phyloP scores from a whole-genome alignment of 2,113 vertebrate genomes.

The Tapirus terrestris region DNA sequence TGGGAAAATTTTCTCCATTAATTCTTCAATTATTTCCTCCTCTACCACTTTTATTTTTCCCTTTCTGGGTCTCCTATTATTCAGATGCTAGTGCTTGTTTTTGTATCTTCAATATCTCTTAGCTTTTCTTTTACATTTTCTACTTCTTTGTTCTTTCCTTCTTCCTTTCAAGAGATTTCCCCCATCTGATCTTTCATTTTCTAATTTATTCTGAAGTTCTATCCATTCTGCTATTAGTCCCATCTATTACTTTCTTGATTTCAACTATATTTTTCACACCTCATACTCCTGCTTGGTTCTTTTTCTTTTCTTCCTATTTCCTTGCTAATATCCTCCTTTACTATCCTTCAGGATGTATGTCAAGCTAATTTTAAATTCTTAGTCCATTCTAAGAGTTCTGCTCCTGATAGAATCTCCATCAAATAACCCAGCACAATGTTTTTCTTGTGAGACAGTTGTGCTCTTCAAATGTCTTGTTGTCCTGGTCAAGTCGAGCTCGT shows the following conservation, averaged over 20 bases:
- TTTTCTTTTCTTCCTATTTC: neutral
- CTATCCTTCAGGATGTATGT: neutral
- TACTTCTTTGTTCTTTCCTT: neutral
- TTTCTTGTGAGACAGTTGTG: neutral
- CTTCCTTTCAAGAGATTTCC: neutral
- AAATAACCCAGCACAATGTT: neutral
- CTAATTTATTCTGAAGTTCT: neutral
- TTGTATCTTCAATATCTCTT: neutral
- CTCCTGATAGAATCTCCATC: neutral
- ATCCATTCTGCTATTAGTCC: neutral
- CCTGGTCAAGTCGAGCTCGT: neutral
- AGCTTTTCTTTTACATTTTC: neutral
- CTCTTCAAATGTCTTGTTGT: neutral
- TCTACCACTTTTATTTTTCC: neutral
- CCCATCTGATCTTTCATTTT: constrained; percentile 3
- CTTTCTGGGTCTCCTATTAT: neutral
- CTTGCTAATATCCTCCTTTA: neutral
- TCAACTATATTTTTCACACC: neutral
- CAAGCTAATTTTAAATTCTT: neutral
- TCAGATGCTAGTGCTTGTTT: neutral
- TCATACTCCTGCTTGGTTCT: neutral
- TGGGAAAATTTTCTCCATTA: neutral
- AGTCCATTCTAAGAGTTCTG: neutral
- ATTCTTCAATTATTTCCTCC: neutral
- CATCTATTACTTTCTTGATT: neutral